Percentiles rank a stretch among this genome's conserved stretches.
These are phyloP conservation scores for Apodemia zela DNA, from an alignment of 2,888 invertebrate genomes.

Conservation along the genomic window DNA sequence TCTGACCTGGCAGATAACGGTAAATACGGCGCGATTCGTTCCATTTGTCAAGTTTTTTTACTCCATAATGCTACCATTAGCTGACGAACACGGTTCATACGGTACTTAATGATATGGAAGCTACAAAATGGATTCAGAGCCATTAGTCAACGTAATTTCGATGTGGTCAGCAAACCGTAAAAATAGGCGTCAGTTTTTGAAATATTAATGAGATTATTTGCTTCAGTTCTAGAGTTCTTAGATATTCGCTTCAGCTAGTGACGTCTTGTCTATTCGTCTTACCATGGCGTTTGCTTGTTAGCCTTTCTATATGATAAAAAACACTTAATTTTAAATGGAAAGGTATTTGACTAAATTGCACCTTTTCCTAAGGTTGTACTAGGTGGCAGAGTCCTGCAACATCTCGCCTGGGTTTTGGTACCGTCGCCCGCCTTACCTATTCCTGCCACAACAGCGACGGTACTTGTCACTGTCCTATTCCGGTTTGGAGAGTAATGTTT, in stretches of 20 bases:
- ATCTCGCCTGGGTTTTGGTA: too few species aligned
- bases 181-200: background rate
- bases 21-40: conserved; percentile 21
- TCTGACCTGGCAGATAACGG: conserved; percentile 37
- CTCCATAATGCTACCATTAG: conserved; percentile 31
- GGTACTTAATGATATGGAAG: conserved; percentile 23
- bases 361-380: too few species aligned
- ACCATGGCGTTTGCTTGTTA: too few species aligned
- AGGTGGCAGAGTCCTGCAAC: too few species aligned
- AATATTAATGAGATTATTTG: background rate
- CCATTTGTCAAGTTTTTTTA: conserved; percentile 34
- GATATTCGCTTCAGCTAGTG: background rate
- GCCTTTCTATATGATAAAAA: too few species aligned
- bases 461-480: too few species aligned
- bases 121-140: background rate
- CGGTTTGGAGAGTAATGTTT: too few species aligned
- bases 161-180: conserved; percentile 13
- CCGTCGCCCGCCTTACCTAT: too few species aligned
- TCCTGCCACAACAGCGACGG: too few species aligned
- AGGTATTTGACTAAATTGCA: too few species aligned
- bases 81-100: conserved; percentile 29
- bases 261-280: background rate
- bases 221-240: background rate
- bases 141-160: conserved; percentile 10
- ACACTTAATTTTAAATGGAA: too few species aligned